phyloP scores from a whole-genome alignment of 2,113 vertebrate genomes.

The Gila orcuttii region DNA sequence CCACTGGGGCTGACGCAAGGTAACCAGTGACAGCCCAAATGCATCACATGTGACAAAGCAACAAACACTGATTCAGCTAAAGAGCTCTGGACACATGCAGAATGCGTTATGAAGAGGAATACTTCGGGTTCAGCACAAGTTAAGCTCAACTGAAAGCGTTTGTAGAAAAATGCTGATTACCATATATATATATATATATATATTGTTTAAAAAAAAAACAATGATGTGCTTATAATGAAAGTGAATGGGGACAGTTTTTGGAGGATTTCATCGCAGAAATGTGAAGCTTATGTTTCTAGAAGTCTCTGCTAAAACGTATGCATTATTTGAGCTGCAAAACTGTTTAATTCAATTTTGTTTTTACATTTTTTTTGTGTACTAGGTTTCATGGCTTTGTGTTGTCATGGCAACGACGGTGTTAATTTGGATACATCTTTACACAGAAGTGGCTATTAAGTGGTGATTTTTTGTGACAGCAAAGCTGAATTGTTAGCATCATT shows the following conservation, averaged over 20 bases:
- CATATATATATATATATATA: too few relatives aligned
- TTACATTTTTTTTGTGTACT: too few relatives aligned
- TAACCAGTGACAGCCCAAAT: slow-evolving; percentile 1
- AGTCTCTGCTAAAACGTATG: too few relatives aligned
- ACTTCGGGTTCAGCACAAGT: neutral
- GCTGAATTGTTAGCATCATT: neutral
- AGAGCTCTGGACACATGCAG: neutral
- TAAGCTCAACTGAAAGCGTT: neutral
- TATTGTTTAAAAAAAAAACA: neutral
- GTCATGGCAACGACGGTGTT: too few relatives aligned
- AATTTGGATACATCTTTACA: neutral
- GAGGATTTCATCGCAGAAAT: neutral
- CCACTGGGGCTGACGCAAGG: neutral
- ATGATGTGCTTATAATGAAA: neutral
- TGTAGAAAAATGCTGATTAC: neutral
- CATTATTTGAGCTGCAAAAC: too few relatives aligned
- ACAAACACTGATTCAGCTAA: slow-evolving; percentile 2
- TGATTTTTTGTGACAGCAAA: neutral
- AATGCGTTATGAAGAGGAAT: neutral
- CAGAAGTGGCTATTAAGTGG: neutral
- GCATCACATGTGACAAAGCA: neutral
- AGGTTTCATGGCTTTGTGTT: too few relatives aligned
- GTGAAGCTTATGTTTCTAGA: neutral
- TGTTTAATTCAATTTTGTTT: too few relatives aligned
- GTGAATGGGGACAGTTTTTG: neutral